Base-by-base conservation (phyloP, 64 coral and sea anemone species). In the Montipora efflorescens region DNA sequence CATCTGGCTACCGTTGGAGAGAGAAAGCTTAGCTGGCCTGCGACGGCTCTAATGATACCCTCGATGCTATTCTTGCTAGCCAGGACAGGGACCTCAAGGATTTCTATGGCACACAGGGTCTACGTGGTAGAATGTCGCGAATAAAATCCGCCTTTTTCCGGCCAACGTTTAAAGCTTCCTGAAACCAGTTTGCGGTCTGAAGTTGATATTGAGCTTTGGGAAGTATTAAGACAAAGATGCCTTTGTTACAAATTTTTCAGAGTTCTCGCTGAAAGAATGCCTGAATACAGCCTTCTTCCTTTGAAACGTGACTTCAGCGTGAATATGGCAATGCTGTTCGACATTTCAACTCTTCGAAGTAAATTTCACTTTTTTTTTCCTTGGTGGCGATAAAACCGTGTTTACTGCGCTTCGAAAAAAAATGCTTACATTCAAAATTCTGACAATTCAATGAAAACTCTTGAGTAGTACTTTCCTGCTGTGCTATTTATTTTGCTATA, bases 101-200 rank as follows among this genome's bases (percentile, higher is more conserved):
- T 36, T 36, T 36, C 36, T 36, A 36, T 36, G 36, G 36, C 36
- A 36, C 36, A 36, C 36, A 36, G 36, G 36, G 36, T 36, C 36
- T 50, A 71, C 82, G 62, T 86, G 82, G 66, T 36, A 72, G 66
- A 86, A 48, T 69, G 62, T 71, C 0, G 16, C 59, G 8, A 21
- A 7, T n/a, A 2, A 71, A 21, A 12, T 50, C 45, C 19, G 11
- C 82, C 82, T 50, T 47, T 43, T 23, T 70, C 18, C 66, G 7
- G 45, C 43, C 47, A 49, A 46, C 67, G 10, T 49, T 78, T 71
- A 48, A 28, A 44, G 46, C 49, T 86, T 86, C 82, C 64, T 86
- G 82, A 78, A 78, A 19, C 67, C 45, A 71, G 70, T 46, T 86
- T 86, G 82, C 71, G 82, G 82, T 86, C 23, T 47, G 44, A 49